Evolutionary conservation across 2,888 invertebrate species (phyloP), one percentile per base, ranked within the genome.

Genomic region (Galerucella pusilla): DNA sequence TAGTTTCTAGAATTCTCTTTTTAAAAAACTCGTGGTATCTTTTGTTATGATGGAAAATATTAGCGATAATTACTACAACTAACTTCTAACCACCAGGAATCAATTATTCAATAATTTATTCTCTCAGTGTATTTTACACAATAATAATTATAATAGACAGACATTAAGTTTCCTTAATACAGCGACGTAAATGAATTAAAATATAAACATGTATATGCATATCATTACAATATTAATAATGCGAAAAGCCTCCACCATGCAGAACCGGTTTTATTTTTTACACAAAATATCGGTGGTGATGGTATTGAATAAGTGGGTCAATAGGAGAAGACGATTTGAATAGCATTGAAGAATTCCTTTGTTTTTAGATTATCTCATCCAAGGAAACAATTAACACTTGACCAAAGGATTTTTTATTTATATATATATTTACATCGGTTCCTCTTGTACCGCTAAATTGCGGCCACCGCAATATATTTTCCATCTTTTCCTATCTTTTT

Each of bases 221-320:
- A 61, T 7, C 61, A 61, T 61, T 61, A 61, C 12, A 11, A 61
- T 61, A 61, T 61, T 14, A 61, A 20, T 61, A 35, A 61, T 61
- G 35, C 35, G 2, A 61, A 61, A 61, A 61, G 28, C 12, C 14
- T 35, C 61, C 28, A 35, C n/a, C 0, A n/a, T 61, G 35, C 61
- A 61, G 61, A 61, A 28, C 61, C 28, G 61, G 61, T 61, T 61
- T 28, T 35, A 61, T 12, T 12, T 49, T 42, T 20, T 16, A 35
- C 61, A 61, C 28, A 35, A 35, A 61, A 61, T 61, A 28, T 61
- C n/a, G 35, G 16, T 35, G 35, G 16, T 35, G 35, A 57, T 57
- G 57, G 57, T 57, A 57, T 57, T 57, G 57, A 57, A 57, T 57
- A 57, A 57, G 57, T 57, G 57, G 57, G 57, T 57, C 57, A 57